Percentiles rank a stretch among this genome's conserved stretches.
phyloP scores from a whole-genome alignment of 2,888 invertebrate genomes.

The Sphecodes monilicornis region DNA sequence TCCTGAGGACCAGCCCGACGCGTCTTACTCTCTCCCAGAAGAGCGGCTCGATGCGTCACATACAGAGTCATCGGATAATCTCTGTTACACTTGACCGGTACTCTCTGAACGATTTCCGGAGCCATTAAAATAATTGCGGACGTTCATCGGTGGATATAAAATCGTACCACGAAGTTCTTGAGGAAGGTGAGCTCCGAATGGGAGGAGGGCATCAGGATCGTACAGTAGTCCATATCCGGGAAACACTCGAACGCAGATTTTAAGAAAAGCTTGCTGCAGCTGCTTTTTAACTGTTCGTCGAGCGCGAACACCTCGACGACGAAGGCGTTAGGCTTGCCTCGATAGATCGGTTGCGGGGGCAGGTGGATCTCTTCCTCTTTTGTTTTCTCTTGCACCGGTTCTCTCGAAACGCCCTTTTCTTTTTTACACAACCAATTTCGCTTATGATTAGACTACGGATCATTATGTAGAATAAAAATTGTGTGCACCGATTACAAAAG shows the following conservation, averaged over 20 bases:
- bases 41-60: slow-evolving; percentile 82
- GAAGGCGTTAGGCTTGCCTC: slow-evolving; percentile 87
- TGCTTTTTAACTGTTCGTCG: slow-evolving; percentile 86
- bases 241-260: slow-evolving; percentile 89
- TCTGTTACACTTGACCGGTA: slow-evolving; percentile 79
- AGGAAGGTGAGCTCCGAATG: slow-evolving; percentile 86
- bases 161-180: slow-evolving; percentile 86
- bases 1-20: slow-evolving; percentile 74
- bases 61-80: slow-evolving; percentile 84
- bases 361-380: neutral
- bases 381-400: neutral
- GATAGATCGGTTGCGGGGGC: slow-evolving; percentile 5
- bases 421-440: neutral
- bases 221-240: slow-evolving; percentile 88
- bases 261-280: slow-evolving; percentile 86
- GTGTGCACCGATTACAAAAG: too few relatives aligned
- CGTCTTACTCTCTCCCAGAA: slow-evolving; percentile 69
- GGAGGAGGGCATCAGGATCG: slow-evolving; percentile 86
- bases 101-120: slow-evolving; percentile 69
- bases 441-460: neutral
- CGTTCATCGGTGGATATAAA: neutral
- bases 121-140: neutral
- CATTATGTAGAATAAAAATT: too few relatives aligned
- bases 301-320: slow-evolving; percentile 87
- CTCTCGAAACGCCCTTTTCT: neutral